These are phyloP conservation scores for Zhengitettix transpicula DNA, from an alignment of 2,888 invertebrate species.

Conservation along the genomic window DNA sequence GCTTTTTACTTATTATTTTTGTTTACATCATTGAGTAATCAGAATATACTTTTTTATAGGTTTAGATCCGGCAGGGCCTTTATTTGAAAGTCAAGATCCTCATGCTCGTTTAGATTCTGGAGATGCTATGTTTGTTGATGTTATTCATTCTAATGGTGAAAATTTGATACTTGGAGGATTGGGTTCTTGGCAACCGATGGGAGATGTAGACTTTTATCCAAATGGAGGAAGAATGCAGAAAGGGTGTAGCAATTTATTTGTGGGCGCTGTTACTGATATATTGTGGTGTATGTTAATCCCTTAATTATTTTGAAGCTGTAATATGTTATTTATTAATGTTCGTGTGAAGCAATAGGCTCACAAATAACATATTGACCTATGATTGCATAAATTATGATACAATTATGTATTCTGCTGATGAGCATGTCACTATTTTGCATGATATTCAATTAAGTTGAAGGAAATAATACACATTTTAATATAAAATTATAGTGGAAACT, in stretches of 20 bases:
- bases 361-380: too few relatives aligned
- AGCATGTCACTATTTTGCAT: too few relatives aligned
- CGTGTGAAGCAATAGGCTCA: too few relatives aligned
- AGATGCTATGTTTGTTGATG: slow-evolving; percentile 81
- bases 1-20: too few relatives aligned
- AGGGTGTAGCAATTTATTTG: slow-evolving; percentile 81
- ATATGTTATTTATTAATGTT: too few relatives aligned
- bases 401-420: too few relatives aligned
- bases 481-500: too few relatives aligned
- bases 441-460: too few relatives aligned
- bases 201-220: slow-evolving; percentile 82
- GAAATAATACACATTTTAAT: too few relatives aligned
- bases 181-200: slow-evolving; percentile 81
- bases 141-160: slow-evolving; percentile 87
- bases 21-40: background rate
- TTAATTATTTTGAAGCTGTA: too few relatives aligned
- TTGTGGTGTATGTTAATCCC: slow-evolving; percentile 53
- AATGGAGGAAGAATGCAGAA: slow-evolving; percentile 85
- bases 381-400: too few relatives aligned
- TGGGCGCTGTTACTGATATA: slow-evolving; percentile 79
- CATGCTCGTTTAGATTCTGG: slow-evolving; percentile 66
- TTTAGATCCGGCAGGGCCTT: slow-evolving; percentile 77
- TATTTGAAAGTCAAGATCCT: slow-evolving; percentile 79
- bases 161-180: slow-evolving; percentile 78
- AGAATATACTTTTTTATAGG: slow-evolving; percentile 30